Base-by-base conservation (phyloP, 2,797 vertebrate genomes). In the Coluber constrictor region DNA sequence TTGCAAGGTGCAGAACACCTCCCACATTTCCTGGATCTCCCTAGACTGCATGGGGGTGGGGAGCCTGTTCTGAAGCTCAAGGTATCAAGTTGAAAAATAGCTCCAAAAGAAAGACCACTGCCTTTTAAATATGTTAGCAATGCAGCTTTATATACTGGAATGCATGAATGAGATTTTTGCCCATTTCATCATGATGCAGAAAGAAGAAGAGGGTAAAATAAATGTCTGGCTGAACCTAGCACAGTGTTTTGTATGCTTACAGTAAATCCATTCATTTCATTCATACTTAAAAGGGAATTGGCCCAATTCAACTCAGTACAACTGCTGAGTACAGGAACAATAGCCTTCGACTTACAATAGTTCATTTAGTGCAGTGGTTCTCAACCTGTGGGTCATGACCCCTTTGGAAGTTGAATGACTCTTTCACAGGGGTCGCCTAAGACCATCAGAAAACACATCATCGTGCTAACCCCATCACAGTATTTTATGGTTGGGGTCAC, bases 91-190 rank as follows among this genome's bases (percentile, higher is more conserved):
- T 43, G 70, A 56, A 89, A 63, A 63, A 91, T 60, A 47, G 29
- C 70, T 47, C 25, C 25, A 18, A 55, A 74, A 32, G n/a, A 90
- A 89, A 54, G n/a, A 56, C 43, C 10, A 1, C n/a, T 89, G 87
- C 47, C n/a, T 83, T 89, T 86, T 5, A n/a, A 83, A 91, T 63
- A 89, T 88, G n/a, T 89, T n/a, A 91, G 32, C 70, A 61, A 83
- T 88, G 59, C 57, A 89, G 43, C 51, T 86, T 86, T 32, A 43
- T 27, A 8, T 12, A 93, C 15, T 20, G 61, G 25, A 91, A 37
- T 29, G 87, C 51, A 47, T 56, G 27, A 86, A 86, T 91, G 37
- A 37, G 27, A 79, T 20, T 86, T 91, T 89, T 91, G 86, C 29
- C 56, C 23, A 29, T 83, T 54, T 87, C 15, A 25, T 59, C 27